A percentile compares a stretch with the other conserved stretches of the same genome.
phyloP scores from a whole-genome alignment of 1,140 invertebrate species.

The Rhynchophorus ferrugineus region DNA sequence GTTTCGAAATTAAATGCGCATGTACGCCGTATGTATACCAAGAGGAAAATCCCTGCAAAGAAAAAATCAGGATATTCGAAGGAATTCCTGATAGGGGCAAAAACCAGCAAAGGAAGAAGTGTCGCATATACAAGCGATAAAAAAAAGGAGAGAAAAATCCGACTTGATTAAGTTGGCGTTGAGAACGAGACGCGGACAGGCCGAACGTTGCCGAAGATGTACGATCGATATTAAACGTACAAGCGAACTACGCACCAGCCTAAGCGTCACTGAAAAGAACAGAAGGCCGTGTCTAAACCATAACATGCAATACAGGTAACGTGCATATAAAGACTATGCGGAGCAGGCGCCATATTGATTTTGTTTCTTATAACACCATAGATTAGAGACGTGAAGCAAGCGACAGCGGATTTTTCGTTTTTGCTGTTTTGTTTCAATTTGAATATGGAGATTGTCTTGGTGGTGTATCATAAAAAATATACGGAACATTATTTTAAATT shows the following conservation, averaged over 20 bases:
- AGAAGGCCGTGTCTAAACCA: slow-evolving; percentile 25
- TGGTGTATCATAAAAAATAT: too few relatives aligned
- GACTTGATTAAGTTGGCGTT: slow-evolving; percentile 26
- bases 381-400: slow-evolving; percentile 29
- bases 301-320: slow-evolving; percentile 32
- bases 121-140: slow-evolving; percentile 3
- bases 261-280: slow-evolving; percentile 35
- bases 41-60: too few relatives aligned
- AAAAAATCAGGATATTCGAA: too few relatives aligned
- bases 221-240: slow-evolving; percentile 34
- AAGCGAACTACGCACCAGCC: slow-evolving; percentile 29
- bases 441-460: too few relatives aligned
- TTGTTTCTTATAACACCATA: slow-evolving; percentile 32
- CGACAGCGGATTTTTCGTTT: slow-evolving; percentile 18
- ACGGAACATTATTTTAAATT: too few relatives aligned
- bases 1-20: too few relatives aligned
- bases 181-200: slow-evolving; percentile 29
- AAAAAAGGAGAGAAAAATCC: neutral
- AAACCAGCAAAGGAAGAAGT: neutral
- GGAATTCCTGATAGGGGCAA: too few relatives aligned
- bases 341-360: slow-evolving; percentile 42
- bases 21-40: too few relatives aligned
- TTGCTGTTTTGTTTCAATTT: slow-evolving; percentile 11
- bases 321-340: slow-evolving; percentile 28
- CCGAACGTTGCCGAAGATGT: slow-evolving; percentile 28